A percentile compares a stretch with the other conserved stretches of the same genome.
phyloP scores from a whole-genome alignment of 2,888 invertebrate genomes.

The Hirtodrosophila cameraria region DNA sequence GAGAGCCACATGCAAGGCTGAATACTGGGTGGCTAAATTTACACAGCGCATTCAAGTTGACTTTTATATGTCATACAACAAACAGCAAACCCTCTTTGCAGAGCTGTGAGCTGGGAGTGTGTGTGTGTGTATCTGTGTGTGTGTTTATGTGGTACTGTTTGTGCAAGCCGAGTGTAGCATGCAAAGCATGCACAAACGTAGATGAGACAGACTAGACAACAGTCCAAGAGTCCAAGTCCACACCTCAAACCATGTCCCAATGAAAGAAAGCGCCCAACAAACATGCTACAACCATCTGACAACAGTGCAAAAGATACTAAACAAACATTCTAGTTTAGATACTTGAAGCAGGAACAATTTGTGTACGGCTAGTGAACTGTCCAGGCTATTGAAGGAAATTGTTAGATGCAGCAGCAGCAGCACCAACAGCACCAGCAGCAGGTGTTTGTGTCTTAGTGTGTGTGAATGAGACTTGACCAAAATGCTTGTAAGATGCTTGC shows the following conservation, averaged over 20 bases:
- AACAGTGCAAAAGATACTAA: slow-evolving; percentile 56
- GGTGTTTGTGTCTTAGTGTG: slow-evolving; percentile 25
- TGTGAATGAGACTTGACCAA: slow-evolving; percentile 32
- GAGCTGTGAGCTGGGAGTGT: background rate
- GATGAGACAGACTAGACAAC: slow-evolving; percentile 60
- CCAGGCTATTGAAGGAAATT: slow-evolving; percentile 37
- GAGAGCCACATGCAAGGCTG: slow-evolving; percentile 32
- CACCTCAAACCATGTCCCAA: background rate
- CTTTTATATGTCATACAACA: slow-evolving; percentile 78
- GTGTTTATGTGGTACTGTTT: slow-evolving; percentile 22
- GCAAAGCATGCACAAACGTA: slow-evolving; percentile 57
- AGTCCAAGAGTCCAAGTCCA: slow-evolving; percentile 36
- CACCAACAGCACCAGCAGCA: no score
- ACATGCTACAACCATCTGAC: slow-evolving; percentile 6
- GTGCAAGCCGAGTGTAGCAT: slow-evolving; percentile 32
- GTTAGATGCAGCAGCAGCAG: slow-evolving; percentile 22
- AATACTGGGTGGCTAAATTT: slow-evolving; percentile 57
- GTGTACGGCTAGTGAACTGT: slow-evolving; percentile 52
- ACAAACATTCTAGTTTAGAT: slow-evolving; percentile 67
- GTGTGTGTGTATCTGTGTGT: slow-evolving; percentile 10
- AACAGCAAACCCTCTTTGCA: slow-evolving; percentile 55
- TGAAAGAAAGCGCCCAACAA: slow-evolving; percentile 36
- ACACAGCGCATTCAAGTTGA: slow-evolving; percentile 68
- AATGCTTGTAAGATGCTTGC: slow-evolving; percentile 51
- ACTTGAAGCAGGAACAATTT: slow-evolving; percentile 48